These are phyloP conservation scores for Megaceryle torquata DNA, from an alignment of 2,113 vertebrate species.

Conservation along the genomic window DNA sequence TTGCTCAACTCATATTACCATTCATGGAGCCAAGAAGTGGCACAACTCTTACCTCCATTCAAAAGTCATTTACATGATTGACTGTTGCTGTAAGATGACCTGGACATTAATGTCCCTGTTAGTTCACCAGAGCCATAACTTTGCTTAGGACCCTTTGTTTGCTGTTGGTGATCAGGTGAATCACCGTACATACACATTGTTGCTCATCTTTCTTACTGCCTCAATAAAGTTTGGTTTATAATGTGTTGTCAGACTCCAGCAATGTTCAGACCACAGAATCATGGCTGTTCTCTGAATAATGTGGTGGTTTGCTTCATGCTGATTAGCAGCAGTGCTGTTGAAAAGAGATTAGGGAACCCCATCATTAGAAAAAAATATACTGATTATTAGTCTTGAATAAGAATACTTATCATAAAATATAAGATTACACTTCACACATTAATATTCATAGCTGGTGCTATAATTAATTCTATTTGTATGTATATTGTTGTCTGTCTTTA, in stretches of 20 bases:
- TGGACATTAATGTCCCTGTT: not conserved
- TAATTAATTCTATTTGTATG: conserved; percentile 4
- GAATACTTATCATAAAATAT: not conserved
- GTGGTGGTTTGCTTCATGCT: not conserved
- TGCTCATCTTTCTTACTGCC: not conserved
- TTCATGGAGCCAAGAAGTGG: not conserved
- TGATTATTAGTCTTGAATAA: not conserved
- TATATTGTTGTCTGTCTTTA: not conserved
- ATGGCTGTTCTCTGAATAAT: not conserved
- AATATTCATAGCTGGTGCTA: not conserved
- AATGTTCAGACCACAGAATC: not conserved
- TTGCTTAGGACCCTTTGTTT: fast-evolving
- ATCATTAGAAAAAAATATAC: not conserved
- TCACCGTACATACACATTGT: fast-evolving
- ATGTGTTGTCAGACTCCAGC: not conserved
- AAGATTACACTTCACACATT: not conserved
- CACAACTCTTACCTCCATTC: fast-evolving
- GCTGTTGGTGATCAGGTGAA: not conserved
- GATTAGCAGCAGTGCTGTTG: not conserved
- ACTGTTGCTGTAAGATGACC: not conserved
- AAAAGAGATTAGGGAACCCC: not conserved
- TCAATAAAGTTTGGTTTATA: not conserved
- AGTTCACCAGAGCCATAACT: not conserved
- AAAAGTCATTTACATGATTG: not conserved
- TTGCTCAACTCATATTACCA: not conserved